Conservation (phyloP, 2,113 vertebrate genomes). For the Ceyx melanurus region DNA sequence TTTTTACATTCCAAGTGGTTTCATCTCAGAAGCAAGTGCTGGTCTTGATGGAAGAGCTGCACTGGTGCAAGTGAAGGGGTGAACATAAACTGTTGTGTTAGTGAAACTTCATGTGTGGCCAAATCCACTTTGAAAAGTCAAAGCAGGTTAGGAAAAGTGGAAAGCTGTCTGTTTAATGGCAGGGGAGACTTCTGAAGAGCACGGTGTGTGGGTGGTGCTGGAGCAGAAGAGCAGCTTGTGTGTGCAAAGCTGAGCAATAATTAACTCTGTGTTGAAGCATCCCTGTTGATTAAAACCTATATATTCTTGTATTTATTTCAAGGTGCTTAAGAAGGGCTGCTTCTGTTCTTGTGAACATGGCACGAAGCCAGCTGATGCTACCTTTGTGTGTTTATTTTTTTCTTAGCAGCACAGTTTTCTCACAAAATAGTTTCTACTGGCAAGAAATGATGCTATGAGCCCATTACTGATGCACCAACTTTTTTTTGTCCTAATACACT, state of each 20-base stretch:
- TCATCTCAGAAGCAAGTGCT: not conserved
- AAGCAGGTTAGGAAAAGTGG: not conserved
- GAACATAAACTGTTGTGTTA: not conserved
- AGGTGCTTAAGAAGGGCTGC: not conserved
- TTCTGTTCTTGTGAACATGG: not conserved
- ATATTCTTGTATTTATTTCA: not conserved
- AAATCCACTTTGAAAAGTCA: not conserved
- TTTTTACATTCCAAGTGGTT: not conserved
- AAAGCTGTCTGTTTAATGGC: not conserved
- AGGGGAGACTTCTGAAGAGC: not conserved
- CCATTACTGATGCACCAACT: not conserved
- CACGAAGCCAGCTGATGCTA: not conserved
- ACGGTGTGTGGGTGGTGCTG: not conserved
- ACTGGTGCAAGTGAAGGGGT: not conserved
- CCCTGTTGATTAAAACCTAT: not conserved
- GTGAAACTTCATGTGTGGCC: conserved; percentile 27
- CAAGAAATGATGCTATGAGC: not conserved
- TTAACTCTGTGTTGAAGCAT: not conserved
- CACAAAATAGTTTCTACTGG: not conserved
- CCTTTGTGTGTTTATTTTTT: not conserved
- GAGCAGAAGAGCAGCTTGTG: not conserved
- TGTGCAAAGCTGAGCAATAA: not conserved
- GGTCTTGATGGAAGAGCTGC: not conserved
- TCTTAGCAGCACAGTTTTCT: not conserved
- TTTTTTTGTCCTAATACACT: accelerated